Conservation (phyloP, 2,797 vertebrate species). For the Eremophila alpestris region DNA sequence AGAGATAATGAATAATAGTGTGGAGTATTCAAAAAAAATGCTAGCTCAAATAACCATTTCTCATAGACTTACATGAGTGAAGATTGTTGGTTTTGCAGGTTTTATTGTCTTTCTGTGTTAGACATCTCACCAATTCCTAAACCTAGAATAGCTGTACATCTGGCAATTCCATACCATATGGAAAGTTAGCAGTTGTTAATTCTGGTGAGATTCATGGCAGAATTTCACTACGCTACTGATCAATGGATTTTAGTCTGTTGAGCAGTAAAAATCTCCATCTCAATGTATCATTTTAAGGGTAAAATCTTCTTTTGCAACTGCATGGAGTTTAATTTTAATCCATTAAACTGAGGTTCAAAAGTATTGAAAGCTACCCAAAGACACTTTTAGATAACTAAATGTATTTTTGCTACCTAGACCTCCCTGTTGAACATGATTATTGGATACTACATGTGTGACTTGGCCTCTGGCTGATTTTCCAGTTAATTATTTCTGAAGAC, state of each 20-base stretch:
- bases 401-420: not conserved
- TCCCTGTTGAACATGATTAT: not conserved
- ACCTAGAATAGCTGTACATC: not conserved
- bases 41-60: not conserved
- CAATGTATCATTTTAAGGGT: not conserved
- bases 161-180: not conserved
- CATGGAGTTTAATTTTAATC: not conserved
- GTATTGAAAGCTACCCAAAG: not conserved
- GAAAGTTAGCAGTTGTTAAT: constrained; percentile 20
- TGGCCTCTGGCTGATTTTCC: not conserved
- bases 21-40: not conserved
- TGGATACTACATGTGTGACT: not conserved
- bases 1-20: not conserved
- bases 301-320: not conserved
- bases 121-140: not conserved
- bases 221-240: not conserved
- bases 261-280: not conserved
- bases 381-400: not conserved
- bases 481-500: constrained; percentile 10
- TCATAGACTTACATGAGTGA: not conserved
- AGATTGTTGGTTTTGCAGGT: not conserved
- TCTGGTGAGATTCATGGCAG: not conserved
- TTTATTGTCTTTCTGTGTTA: not conserved
- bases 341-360: not conserved
- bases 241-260: not conserved